A percentile compares a stretch with the other conserved stretches of the same genome.
Conservation (phyloP, 2,797 vertebrate species). For the Gambusia yucatana region DNA sequence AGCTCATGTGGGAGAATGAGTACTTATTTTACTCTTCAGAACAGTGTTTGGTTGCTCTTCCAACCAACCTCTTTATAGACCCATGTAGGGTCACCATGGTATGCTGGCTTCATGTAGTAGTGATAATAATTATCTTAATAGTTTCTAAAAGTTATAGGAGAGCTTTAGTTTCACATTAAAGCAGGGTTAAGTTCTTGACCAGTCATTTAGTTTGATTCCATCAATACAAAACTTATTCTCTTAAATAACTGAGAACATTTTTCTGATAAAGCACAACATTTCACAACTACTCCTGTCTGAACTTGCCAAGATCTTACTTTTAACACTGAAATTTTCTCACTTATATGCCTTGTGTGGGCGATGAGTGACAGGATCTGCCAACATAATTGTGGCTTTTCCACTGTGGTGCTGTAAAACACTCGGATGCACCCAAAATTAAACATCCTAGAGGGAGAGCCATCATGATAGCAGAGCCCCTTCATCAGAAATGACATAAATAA, state of each 20-base stretch:
- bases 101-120: not conserved
- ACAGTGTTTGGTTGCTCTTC: too few relatives aligned
- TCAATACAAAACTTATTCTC: not conserved
- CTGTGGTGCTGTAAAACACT: conserved; percentile 14
- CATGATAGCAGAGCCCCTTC: not conserved
- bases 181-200: not conserved
- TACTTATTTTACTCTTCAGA: too few relatives aligned
- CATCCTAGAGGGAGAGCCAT: not conserved
- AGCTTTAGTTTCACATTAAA: not conserved
- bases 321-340: not conserved
- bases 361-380: conserved; percentile 8
- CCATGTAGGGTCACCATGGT: too few relatives aligned
- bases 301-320: not conserved
- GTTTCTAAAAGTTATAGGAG: not conserved
- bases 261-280: not conserved
- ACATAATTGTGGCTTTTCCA: not conserved
- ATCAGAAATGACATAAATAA: not conserved
- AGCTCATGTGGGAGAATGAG: not conserved
- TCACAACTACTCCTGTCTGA: conserved; percentile 1
- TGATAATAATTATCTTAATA: not conserved
- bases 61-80: too few relatives aligned
- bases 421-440: not conserved
- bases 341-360: not conserved
- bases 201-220: not conserved
- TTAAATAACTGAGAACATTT: not conserved